A percentile compares a stretch with the other conserved stretches of the same genome.
Conservation (phyloP, 1,140 invertebrate species). For the Ostrea denselamellosa region DNA sequence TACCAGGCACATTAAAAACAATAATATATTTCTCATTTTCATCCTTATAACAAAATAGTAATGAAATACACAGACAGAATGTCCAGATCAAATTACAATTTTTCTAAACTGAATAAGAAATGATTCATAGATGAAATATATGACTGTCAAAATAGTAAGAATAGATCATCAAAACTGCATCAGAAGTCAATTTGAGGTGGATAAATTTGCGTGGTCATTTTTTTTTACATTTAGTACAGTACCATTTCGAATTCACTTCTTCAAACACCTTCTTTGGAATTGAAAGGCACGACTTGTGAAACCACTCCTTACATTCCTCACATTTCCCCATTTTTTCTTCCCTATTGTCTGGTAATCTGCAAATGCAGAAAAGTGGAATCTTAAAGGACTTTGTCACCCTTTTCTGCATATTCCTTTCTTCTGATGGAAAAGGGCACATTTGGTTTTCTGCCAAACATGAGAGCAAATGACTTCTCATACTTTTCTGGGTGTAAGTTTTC, state of each 20-base stretch:
- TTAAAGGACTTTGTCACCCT: not conserved
- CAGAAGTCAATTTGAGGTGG: too few relatives aligned
- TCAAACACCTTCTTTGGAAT: not conserved
- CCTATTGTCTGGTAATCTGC: not conserved
- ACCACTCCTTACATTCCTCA: not conserved
- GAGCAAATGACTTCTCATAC: not conserved
- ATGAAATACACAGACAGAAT: too few relatives aligned
- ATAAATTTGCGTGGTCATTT: too few relatives aligned
- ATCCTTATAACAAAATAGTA: too few relatives aligned
- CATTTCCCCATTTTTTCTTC: conserved; percentile 8
- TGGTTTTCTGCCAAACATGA: not conserved
- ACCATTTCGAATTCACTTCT: not conserved
- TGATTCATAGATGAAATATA: too few relatives aligned
- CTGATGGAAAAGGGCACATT: not conserved
- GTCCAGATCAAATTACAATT: too few relatives aligned
- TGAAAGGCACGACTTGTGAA: not conserved
- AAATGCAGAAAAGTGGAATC: not conserved
- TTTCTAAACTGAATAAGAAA: too few relatives aligned
- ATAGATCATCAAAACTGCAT: too few relatives aligned
- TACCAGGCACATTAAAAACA: too few relatives aligned
- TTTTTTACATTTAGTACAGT: not conserved
- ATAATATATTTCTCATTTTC: too few relatives aligned
- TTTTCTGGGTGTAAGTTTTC: not conserved
- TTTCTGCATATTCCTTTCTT: not conserved
- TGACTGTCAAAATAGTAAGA: too few relatives aligned